Base-by-base conservation (phyloP, 2,113 vertebrate species). In the Prietella phreatophila region DNA sequence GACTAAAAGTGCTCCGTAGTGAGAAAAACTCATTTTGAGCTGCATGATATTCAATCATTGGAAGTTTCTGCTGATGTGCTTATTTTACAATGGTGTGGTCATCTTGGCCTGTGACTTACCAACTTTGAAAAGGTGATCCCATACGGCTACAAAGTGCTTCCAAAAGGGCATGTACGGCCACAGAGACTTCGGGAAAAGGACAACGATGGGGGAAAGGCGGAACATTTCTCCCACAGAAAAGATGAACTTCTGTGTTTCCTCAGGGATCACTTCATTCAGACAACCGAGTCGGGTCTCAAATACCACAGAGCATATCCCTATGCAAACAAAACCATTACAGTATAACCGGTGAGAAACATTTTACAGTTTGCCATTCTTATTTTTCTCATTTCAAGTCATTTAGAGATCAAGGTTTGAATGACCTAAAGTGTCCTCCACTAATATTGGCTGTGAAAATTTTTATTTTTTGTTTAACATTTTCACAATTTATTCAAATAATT, bases 221-320 rank as follows among this genome's bases (percentile, higher is more conserved):
- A 96, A 94, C 95, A 96, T 95, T 83, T 96, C 94, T 20, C 95
- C 95, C 25, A 96, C 95, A 0, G 95, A 94, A 84, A 75, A 39
- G 85, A 96, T 96, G 89, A 96, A 96, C 91, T 93, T 94, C 56
- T 94, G 89, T 0, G 95, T 96, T 84, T 96, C 93, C 79, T 95
- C 92, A 0, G 95, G 96, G 47, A 96, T 60, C 22, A 60, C 71
- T 20, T 94, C 85, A 6, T 95, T 92, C 88, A 96, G 87, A 90
- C 95, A 96, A 86, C 96, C 96, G 93, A 96, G 87, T 0, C 96
- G 93, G 0, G 88, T 94, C 89, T 96, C 96, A 84, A 96, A 96
- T 92, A 96, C 25, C 86, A 96, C 95, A 0, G 91, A 93, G 75
- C 91, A 93, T 90, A 96, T 96, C 0, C 94, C 95, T 96, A 82